Evolutionary conservation across 2,888 invertebrate species (phyloP), one percentile per base, ranked within the genome.

Genomic region (Trissoscelio sp.): DNA sequence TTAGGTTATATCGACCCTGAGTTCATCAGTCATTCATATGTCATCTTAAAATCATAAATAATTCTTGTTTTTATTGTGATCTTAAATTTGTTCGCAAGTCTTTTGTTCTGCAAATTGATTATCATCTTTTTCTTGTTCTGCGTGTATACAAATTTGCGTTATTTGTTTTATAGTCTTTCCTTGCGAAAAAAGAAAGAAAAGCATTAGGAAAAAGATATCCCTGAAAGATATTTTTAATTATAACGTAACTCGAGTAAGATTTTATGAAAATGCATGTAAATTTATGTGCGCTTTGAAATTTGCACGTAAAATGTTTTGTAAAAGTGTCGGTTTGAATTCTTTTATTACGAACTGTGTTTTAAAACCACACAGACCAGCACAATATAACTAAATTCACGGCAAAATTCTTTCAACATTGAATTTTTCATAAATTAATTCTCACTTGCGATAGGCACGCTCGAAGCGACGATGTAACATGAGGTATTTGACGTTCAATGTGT

Each of bases 251-350:
- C 28, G 55, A 42, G 44, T 42, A 55, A 31, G 67, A 67, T 67
- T 67, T 55, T 31, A 55, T 67, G 55, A 67, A 67, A 67, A 67
- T 53, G 6, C 66, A 42, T 53, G 66, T 66, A 66, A 66, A 66
- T 66, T 66, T 66, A 53, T 53, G 66, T 53, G 53, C 28, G 28
- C 66, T 66, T 51, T 53, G 42, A 53, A 66, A 48, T 20, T 66
- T 34, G 64, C 51, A 9, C 51, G 46, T 11, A 51, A 51, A 53
- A 66, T 53, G 42, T 39, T 66, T 53, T 51, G 51, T 28, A 24
- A 28, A 66, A 39, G 42, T 12, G 66, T 39, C 28, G 42, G 39
- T 28, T 53, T 51, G n/a, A 42, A 53, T 66, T 66, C 24, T 51
- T 51, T 42, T 51, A 51, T 42, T 53, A 24, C 28, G 14, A 22